Evolutionary conservation across 2,797 vertebrate species (phyloP).

Genomic region (Pampus argenteus): DNA sequence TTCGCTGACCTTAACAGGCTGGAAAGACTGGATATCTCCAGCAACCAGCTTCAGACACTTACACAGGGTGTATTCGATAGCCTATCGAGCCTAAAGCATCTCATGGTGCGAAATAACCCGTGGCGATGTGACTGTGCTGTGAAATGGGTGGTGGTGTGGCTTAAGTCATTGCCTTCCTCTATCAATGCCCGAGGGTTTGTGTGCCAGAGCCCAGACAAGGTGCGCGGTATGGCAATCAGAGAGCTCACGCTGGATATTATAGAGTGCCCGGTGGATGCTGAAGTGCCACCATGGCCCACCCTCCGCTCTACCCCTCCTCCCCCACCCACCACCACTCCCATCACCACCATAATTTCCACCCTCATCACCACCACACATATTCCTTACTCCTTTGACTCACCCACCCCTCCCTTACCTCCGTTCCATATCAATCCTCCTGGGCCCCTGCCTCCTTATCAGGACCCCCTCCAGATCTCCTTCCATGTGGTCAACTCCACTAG

Average conservation of each 20-base stretch:
- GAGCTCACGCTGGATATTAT: slow-evolving; percentile 94
- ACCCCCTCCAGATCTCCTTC: slow-evolving; percentile 91
- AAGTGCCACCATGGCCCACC: slow-evolving; percentile 83
- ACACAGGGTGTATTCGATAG: slow-evolving; percentile 93
- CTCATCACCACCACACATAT: slow-evolving; percentile 71
- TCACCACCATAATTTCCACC: slow-evolving; percentile 73
- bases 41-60: slow-evolving; percentile 92
- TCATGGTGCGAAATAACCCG: slow-evolving; percentile 93
- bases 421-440: slow-evolving; percentile 73
- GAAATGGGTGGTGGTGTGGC: slow-evolving; percentile 97
- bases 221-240: slow-evolving; percentile 96
- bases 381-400: slow-evolving; percentile 73
- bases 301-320: slow-evolving; percentile 84
- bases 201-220: slow-evolving; percentile 93
- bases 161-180: slow-evolving; percentile 90
- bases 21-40: slow-evolving; percentile 95
- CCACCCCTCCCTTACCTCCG: slow-evolving; percentile 77
- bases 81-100: slow-evolving; percentile 90
- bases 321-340: slow-evolving; percentile 63
- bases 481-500: slow-evolving; percentile 92
- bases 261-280: slow-evolving; percentile 89
- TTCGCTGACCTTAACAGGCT: slow-evolving; percentile 91
- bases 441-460: slow-evolving; percentile 85
- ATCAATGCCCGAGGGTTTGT: slow-evolving; percentile 95
- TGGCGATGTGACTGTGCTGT: slow-evolving; percentile 97